These are phyloP conservation scores for Cephalopachus bancanus DNA, from an alignment of 2,797 vertebrate species.

Conservation along the genomic window DNA sequence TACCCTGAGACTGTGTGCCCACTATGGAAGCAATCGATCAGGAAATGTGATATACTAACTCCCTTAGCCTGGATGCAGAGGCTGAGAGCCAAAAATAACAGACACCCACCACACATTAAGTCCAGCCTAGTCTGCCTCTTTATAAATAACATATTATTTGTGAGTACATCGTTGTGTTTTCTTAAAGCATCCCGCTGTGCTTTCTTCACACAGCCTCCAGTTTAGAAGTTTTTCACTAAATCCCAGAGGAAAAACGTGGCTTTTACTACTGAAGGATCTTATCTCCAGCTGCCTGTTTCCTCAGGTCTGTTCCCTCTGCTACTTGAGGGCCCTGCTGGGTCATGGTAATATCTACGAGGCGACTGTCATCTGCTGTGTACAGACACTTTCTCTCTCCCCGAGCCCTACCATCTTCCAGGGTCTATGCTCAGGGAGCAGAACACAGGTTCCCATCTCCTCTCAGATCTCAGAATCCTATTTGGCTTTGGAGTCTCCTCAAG, in stretches of 20 bases:
- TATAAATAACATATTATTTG: not conserved
- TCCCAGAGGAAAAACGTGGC: not conserved
- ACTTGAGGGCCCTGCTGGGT: fast-evolving
- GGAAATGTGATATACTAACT: not conserved
- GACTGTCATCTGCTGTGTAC: fast-evolving
- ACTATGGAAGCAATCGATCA: not conserved
- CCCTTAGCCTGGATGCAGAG: not conserved
- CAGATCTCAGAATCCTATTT: not conserved
- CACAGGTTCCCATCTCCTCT: not conserved
- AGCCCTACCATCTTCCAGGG: not conserved
- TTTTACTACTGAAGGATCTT: not conserved
- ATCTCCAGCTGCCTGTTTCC: not conserved
- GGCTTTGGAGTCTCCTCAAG: not conserved
- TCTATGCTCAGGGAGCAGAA: not conserved
- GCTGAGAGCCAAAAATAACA: not conserved
- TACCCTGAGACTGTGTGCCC: not conserved
- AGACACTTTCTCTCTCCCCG: not conserved
- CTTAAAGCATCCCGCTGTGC: not conserved
- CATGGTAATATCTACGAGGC: not conserved
- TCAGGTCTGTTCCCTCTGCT: not conserved
- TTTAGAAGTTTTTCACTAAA: slow-evolving; percentile 22
- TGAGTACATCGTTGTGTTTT: not conserved
- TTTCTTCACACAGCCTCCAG: not conserved
- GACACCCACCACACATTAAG: not conserved
- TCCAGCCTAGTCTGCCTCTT: too few species aligned